phyloP scores from a whole-genome alignment of 2,797 vertebrate species.

The Limosa lapponica region DNA sequence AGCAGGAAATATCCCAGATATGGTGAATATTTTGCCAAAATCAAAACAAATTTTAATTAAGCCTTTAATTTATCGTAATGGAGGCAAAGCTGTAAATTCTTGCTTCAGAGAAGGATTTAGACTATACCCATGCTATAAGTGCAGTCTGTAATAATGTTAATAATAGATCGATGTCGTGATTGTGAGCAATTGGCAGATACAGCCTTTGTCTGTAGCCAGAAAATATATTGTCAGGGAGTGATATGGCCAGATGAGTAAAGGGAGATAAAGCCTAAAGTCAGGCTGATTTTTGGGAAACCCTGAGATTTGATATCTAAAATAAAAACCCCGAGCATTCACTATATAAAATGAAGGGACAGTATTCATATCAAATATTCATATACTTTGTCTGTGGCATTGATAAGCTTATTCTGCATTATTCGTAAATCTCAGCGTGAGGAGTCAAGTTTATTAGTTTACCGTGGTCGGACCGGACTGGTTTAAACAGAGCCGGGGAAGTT shows the following conservation, averaged over 20 bases:
- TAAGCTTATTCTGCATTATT: slow-evolving; percentile 8
- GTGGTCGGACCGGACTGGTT: slow-evolving; percentile 73
- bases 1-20: slow-evolving; percentile 12
- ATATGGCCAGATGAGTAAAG: neutral
- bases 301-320: neutral
- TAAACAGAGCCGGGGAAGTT: slow-evolving; percentile 74
- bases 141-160: neutral
- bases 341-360: neutral
- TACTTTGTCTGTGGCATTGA: neutral
- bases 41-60: slow-evolving; percentile 8
- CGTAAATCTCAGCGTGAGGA: slow-evolving; percentile 39
- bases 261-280: neutral
- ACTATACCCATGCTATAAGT: neutral
- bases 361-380: neutral
- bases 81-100: neutral
- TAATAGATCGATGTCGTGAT: neutral
- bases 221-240: neutral
- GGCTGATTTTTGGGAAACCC: neutral
- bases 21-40: neutral
- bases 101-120: neutral
- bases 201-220: neutral
- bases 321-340: accelerated
- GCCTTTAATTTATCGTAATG: neutral
- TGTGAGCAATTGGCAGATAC: neutral
- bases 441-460: slow-evolving; percentile 49